Percentiles rank a stretch among this genome's conserved stretches.
phyloP scores from a whole-genome alignment of 2,113 vertebrate species.

The Oplegnathus fasciatus region DNA sequence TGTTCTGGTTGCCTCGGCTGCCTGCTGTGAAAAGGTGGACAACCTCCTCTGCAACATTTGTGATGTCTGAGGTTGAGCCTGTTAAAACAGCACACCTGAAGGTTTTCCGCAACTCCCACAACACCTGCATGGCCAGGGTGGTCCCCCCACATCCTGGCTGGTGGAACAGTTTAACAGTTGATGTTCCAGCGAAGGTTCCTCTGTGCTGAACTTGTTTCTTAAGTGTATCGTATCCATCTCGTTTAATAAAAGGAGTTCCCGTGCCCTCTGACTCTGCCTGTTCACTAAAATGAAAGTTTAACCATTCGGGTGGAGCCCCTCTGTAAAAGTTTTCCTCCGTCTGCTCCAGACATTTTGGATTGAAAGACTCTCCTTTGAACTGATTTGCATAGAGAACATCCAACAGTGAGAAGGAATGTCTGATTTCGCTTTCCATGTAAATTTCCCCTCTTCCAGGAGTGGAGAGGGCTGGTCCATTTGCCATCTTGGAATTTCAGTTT shows the following conservation, averaged over 20 bases:
- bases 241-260: slow-evolving; percentile 37
- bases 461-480: neutral
- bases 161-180: slow-evolving; percentile 35
- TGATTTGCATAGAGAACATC: slow-evolving; percentile 38
- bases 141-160: slow-evolving; percentile 66
- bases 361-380: slow-evolving; percentile 29
- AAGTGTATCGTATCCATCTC: slow-evolving; percentile 20
- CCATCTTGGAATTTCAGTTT: slow-evolving; percentile 5
- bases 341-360: too few species aligned
- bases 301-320: slow-evolving; percentile 65
- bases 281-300: slow-evolving; percentile 70
- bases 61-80: too few species aligned
- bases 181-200: neutral
- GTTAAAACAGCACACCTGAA: slow-evolving; percentile 69
- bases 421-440: neutral
- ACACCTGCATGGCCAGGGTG: slow-evolving; percentile 70
- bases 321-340: slow-evolving; percentile 55
- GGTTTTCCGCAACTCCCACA: slow-evolving; percentile 63
- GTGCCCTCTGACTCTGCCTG: neutral
- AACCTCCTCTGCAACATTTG: too few species aligned
- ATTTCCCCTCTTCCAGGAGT: neutral
- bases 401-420: neutral
- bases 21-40: too few species aligned
- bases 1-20: too few species aligned
- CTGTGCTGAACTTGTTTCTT: rapidly evolving